phyloP scores from a whole-genome alignment of 2,888 invertebrate species.

The Agonopterix arenella region DNA sequence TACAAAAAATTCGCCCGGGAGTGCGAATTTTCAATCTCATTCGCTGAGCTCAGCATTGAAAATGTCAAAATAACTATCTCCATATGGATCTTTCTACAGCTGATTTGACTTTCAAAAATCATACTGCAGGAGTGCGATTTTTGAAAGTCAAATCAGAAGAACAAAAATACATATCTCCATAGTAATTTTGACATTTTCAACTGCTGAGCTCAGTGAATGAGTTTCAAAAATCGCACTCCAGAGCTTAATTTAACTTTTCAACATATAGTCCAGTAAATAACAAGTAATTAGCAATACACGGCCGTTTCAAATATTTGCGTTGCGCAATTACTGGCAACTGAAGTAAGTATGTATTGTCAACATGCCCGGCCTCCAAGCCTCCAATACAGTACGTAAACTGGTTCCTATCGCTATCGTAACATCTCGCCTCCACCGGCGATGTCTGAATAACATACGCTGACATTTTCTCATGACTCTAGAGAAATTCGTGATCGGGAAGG shows the following conservation, averaged over 20 bases:
- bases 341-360: conserved; percentile 41
- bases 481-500: conserved; percentile 57
- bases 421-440: conserved; percentile 27
- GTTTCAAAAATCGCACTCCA: too few relatives aligned
- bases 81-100: too few relatives aligned
- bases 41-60: too few relatives aligned
- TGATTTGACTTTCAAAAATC: too few relatives aligned
- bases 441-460: conserved; percentile 40
- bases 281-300: conserved; percentile 39
- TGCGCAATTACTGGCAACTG: conserved; percentile 40
- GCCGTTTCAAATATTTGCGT: conserved; percentile 47
- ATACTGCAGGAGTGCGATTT: too few relatives aligned
- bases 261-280: conserved; percentile 38
- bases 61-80: too few relatives aligned
- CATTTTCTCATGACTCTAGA: conserved; percentile 53
- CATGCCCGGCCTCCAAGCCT: conserved; percentile 18
- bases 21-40: too few relatives aligned
- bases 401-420: conserved; percentile 34
- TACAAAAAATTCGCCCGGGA: background rate
- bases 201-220: too few relatives aligned
- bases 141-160: too few relatives aligned
- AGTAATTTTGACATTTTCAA: too few relatives aligned
- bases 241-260: conserved; percentile 21
- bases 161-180: too few relatives aligned
- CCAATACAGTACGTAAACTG: conserved; percentile 31